Percentiles rank a stretch among this genome's conserved stretches.
phyloP scores from a whole-genome alignment of 1,140 invertebrate species.

The Harpegnathos saltator region DNA sequence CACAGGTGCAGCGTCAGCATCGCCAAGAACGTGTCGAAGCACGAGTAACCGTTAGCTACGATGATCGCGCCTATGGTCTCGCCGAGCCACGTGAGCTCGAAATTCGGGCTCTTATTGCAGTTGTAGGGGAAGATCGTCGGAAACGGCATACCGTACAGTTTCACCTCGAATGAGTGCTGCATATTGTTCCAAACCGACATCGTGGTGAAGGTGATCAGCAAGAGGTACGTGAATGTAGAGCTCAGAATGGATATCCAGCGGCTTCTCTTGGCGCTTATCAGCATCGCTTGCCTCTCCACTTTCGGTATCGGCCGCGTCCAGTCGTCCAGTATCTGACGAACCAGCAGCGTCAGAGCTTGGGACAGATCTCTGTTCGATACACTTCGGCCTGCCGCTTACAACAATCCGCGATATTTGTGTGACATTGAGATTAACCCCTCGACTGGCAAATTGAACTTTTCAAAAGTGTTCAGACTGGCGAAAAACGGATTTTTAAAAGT shows the following conservation, averaged over 20 bases:
- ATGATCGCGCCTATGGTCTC: constrained; percentile 81
- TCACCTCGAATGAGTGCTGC: background rate
- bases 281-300: constrained; percentile 14
- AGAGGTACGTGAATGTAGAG: constrained; percentile 16
- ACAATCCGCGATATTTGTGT: background rate
- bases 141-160: constrained; percentile 25
- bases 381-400: background rate
- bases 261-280: constrained; percentile 50
- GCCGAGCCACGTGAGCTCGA: constrained; percentile 83
- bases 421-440: no score
- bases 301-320: constrained; percentile 18
- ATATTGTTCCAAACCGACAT: constrained; percentile 50
- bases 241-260: constrained; percentile 47
- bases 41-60: constrained; percentile 81
- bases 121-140: constrained; percentile 83
- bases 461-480: no score
- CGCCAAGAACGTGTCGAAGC: constrained; percentile 82
- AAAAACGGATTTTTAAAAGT: no score
- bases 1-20: constrained; percentile 83
- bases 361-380: background rate
- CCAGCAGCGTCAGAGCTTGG: constrained; percentile 9
- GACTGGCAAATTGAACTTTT: no score
- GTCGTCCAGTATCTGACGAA: constrained; percentile 45
- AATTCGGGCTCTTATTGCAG: constrained; percentile 82
- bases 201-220: constrained; percentile 33